A percentile compares a stretch with the other conserved stretches of the same genome.
phyloP scores from a whole-genome alignment of 2,888 invertebrate species.

The Dendrolimus pini region DNA sequence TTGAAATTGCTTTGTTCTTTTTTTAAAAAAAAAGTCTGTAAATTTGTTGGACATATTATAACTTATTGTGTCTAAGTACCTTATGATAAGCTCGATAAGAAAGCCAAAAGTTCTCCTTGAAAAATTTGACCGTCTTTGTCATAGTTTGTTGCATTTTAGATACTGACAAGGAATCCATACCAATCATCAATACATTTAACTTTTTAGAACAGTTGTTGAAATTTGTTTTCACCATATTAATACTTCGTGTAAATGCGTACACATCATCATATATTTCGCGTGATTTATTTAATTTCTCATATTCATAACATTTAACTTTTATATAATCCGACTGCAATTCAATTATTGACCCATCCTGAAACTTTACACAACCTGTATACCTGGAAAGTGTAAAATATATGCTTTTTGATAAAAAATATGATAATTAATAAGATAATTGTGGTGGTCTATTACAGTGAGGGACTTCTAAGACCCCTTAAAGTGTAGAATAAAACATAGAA shows the following conservation, averaged over 20 bases:
- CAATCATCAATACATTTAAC: constrained; percentile 83
- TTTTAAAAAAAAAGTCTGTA: no score
- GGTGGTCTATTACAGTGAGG: no score
- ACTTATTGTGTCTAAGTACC: constrained; percentile 35
- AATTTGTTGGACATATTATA: no score
- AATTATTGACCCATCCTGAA: constrained; percentile 33
- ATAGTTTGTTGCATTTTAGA: constrained; percentile 86
- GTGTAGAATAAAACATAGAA: no score
- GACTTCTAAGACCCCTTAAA: no score
- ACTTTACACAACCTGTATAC: constrained; percentile 38
- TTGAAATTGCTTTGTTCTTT: no score
- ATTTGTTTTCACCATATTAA: constrained; percentile 30
- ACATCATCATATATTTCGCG: constrained; percentile 49
- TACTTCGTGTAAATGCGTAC: constrained; percentile 66
- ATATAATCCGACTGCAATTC: constrained; percentile 47
- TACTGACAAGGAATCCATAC: constrained; percentile 91
- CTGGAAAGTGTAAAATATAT: constrained; percentile 28
- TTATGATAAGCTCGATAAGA: constrained; percentile 85
- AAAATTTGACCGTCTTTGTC: constrained; percentile 81
- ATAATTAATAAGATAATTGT: no score
- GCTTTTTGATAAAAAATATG: neutral
- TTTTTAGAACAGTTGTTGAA: constrained; percentile 25
- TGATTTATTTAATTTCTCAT: constrained; percentile 31
- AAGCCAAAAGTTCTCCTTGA: constrained; percentile 82
- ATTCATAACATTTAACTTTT: constrained; percentile 47